These are phyloP conservation scores for Thamnophis elegans DNA, from an alignment of 2,797 vertebrate species.

Conservation along the genomic window DNA sequence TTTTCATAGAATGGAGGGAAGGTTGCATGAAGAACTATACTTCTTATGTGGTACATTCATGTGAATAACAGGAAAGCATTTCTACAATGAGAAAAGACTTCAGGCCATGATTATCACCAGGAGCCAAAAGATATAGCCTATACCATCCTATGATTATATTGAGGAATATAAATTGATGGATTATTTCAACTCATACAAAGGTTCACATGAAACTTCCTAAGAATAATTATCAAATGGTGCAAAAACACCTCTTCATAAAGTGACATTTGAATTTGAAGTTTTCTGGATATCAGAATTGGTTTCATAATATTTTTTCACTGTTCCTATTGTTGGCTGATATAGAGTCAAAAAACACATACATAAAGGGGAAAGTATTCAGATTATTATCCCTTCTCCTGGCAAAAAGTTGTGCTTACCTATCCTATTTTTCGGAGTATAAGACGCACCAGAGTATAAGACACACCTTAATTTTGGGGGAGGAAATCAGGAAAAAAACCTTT, in stretches of 20 bases:
- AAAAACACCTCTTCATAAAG: neutral
- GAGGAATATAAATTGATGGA: neutral
- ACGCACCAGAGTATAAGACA: too few relatives aligned
- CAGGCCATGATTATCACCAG: neutral
- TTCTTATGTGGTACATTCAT: neutral
- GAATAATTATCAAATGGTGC: neutral
- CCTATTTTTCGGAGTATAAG: neutral
- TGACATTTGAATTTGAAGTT: neutral
- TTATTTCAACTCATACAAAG: neutral
- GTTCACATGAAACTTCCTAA: neutral
- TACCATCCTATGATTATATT: neutral
- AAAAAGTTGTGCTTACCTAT: constrained; percentile 4
- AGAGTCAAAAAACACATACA: neutral
- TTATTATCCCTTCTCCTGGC: neutral
- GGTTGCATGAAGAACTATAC: neutral
- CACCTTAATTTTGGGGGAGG: too few relatives aligned
- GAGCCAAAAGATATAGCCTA: neutral
- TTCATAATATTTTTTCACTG: neutral
- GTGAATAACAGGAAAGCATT: neutral
- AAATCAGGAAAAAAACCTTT: too few relatives aligned
- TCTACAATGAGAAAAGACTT: neutral
- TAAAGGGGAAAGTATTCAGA: neutral
- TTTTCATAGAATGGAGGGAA: neutral
- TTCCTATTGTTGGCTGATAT: neutral
- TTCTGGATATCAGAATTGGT: neutral